Base-by-base conservation (phyloP, 2,797 vertebrate genomes). In the Schizothorax lantsangensis region DNA sequence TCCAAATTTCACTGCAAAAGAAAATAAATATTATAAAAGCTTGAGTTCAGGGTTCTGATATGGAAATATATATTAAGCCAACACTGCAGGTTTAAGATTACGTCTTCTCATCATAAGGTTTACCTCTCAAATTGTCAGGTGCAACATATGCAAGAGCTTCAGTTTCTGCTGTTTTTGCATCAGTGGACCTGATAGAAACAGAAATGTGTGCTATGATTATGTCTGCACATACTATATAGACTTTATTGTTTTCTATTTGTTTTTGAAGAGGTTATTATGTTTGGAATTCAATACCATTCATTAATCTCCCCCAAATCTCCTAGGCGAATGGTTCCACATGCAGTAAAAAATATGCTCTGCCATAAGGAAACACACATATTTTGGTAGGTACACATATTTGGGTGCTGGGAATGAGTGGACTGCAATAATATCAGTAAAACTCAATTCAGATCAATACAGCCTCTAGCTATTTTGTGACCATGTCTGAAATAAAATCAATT, bases 31-130 rank as follows among this genome's bases (percentile, higher is more conserved):
- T 15, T 14, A 17, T 8, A 66, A 66, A 66, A 8, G 57, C 33
- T 14, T 66, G 33, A 36, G 2, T 33, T 33, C 14, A 33, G 30
- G 14, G 30, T 5, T 26, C 23, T 12, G n/a, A 62, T 62, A 15
- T 33, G 64, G 30, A 66, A 66, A 66, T 5, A 66, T 14, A 66
- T 30, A 66, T 15, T 36, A 36, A 36, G 33, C 33, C 33, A 36
- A 36, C 33, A 36, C 33, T 36, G 33, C 33, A 36, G 33, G 33
- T 36, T 36, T 36, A 36, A 33, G 11, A 36, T 81, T 26, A 81
- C 79, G 19, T 47, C 30, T 64, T 66, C 57, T 64, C 79, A 14
- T 66, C 62, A 81, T 78, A 30, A 49, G 45, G n/a, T 54, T 12
- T 15, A 17, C 19, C 33, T 40, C 1, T 19, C 30, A 49, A 79